Base-by-base conservation (phyloP, 1,140 invertebrate genomes). In the Periplaneta americana region DNA sequence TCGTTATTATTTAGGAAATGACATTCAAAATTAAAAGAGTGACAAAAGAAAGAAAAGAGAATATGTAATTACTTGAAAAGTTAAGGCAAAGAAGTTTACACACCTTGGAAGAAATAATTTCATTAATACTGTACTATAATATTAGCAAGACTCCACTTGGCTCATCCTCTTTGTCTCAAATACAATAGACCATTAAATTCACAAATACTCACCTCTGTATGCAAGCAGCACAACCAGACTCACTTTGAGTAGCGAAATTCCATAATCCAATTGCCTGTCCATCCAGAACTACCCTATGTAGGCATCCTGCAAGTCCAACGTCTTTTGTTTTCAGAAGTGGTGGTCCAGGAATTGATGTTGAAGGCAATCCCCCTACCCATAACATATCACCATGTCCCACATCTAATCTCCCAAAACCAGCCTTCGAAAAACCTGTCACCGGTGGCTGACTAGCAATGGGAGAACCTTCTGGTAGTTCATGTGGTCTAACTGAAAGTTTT, bases 231-330 rank as follows among this genome's bases (percentile, higher is more conserved):
- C 97, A 98, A 11, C 92, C 92, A 81, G 90, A 90, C 83, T 17
- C 17, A 32, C 34, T 87, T 34, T 90, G 87, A 81, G 93, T 91
- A 36, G 90, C 89, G 86, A 98, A 98, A 88, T 98, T 96, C 96
- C 96, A 98, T 0, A 98, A 89, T 0, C 97, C 97, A 75, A 98
- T 88, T 0, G 91, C 92, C 36, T 92, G 91, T 9, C 93, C 94
- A 87, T 98, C 95, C 1, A 97, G 88, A 82, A 91, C 90, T 0
- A 98, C 88, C 83, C 95, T 92, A 86, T 97, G 92, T 10, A 98
- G 89, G 81, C 96, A 97, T 0, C 95, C 96, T 32, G 92, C 90
- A 9, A 94, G 87, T 1, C 92, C 93, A 81, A 83, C 86, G 22
- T 75, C 87, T 36, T 77, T 85, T 79, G 80, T 84, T 34, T 86